Percentiles rank a stretch among this genome's conserved stretches.
phyloP scores from a whole-genome alignment of 2,797 vertebrate species.

The Chrysocyon brachyurus region DNA sequence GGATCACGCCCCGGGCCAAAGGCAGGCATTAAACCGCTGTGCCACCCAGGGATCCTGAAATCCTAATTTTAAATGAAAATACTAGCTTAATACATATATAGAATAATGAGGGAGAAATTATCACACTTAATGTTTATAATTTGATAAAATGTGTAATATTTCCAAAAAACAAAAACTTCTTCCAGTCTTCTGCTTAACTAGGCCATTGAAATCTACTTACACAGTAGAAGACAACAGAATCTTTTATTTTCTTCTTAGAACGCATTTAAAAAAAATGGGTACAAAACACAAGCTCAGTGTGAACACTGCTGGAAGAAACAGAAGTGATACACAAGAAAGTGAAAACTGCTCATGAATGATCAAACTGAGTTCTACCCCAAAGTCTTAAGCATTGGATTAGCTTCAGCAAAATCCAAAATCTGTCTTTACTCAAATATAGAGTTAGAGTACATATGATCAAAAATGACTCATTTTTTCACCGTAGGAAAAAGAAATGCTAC shows the following conservation, averaged over 20 bases:
- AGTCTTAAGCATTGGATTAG: not conserved
- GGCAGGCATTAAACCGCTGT: no score
- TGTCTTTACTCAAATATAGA: not conserved
- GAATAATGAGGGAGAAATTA: not conserved
- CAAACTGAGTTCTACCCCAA: not conserved
- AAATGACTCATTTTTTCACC: conserved; percentile 30
- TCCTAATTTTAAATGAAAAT: conserved; percentile 34
- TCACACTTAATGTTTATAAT: not conserved
- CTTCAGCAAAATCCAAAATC: not conserved
- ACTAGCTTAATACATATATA: conserved; percentile 7
- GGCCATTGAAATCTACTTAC: conserved; percentile 17
- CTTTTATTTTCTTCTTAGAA: conserved; percentile 43
- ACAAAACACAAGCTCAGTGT: conserved; percentile 1
- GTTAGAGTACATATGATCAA: not conserved
- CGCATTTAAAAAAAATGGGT: not conserved
- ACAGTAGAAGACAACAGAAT: conserved; percentile 5
- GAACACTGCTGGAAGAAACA: not conserved
- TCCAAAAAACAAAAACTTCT: not conserved
- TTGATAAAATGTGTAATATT: not conserved
- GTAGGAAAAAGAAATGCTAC: not conserved
- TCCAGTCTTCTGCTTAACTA: conserved; percentile 27
- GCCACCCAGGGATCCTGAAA: not conserved
- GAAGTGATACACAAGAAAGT: not conserved
- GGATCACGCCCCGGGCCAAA: no score
- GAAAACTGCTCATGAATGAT: not conserved